Evolutionary conservation across 2,797 vertebrate genomes (phyloP), one percentile per base, ranked within the genome.

Genomic region (Oreochromis mossambicus): DNA sequence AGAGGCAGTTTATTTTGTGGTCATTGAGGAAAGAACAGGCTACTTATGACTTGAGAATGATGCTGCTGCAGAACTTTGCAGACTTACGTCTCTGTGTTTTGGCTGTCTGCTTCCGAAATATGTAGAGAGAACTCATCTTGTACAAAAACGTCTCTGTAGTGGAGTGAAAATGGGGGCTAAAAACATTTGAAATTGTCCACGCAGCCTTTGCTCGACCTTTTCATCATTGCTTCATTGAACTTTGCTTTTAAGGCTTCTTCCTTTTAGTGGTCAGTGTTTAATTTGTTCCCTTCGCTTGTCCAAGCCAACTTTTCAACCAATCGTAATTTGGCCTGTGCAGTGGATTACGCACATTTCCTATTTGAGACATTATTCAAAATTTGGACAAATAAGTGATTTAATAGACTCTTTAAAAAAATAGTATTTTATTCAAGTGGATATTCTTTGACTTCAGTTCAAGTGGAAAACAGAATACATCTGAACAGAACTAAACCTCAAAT

Each of bases 1-100:
- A 61, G 66, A 78, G 56, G 41, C 83, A 76, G 80, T 79, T 75
- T 4, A 81, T 2, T 78, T 81, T 87, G 88, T 61, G 73, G 56
- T 92, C 66, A 88, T 19, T 3, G 4, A 73, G 41, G 41, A 48
- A 75, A 75, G 15, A 50, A 75, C 8, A 26, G 41, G 68, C 41
- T 43, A 48, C 43, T 75, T 32, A n/a, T 19, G 26, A 32, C 15
- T 73, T 5, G 43, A 73, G 68, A 48, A 1, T 75, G 43, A 50
- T 75, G 68, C 6, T 75, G 43, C 15, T 50, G 17, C 43, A 32
- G 43, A 75, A 43, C 2, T 75, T 75, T 50, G 68, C 10, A 75
- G 43, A 8, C 26, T 75, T 50, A 13, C 3, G 17, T 75, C 43
- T 13, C 12, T 6, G 17, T 26, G 17, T 32, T 73, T 48, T 5